phyloP scores from a whole-genome alignment of 2,113 vertebrate genomes.

The Cephalopterus ornatus region DNA sequence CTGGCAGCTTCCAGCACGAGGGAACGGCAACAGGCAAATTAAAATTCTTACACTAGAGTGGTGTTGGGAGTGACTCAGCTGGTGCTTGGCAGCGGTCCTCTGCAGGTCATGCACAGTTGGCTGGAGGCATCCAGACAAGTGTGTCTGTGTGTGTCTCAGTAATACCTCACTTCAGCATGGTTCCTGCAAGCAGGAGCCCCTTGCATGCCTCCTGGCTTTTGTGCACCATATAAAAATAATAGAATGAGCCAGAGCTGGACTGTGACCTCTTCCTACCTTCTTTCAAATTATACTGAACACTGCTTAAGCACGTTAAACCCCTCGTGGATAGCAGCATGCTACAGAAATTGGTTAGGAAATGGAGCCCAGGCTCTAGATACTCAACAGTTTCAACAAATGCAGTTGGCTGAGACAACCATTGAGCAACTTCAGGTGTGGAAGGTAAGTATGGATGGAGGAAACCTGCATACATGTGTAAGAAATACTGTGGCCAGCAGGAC shows the following conservation, averaged over 20 bases:
- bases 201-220: fast-evolving
- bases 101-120: not conserved
- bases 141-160: no score
- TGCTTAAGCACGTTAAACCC: not conserved
- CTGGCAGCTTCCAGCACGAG: not conserved
- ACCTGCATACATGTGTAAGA: not conserved
- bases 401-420: not conserved
- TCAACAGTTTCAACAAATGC: not conserved
- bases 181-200: fast-evolving
- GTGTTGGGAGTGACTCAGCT: not conserved
- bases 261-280: not conserved
- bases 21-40: not conserved
- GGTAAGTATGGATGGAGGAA: not conserved
- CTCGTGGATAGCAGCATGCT: fast-evolving
- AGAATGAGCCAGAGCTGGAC: not conserved
- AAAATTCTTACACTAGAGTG: not conserved
- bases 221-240: fast-evolving
- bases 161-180: fast-evolving
- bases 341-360: not conserved
- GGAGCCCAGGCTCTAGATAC: not conserved
- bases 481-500: not conserved
- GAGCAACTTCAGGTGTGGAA: fast-evolving
- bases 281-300: fast-evolving
- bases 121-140: not conserved
- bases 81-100: not conserved